Base-by-base conservation (phyloP, 2,797 vertebrate species). In the Otolemur crassicaudatus region DNA sequence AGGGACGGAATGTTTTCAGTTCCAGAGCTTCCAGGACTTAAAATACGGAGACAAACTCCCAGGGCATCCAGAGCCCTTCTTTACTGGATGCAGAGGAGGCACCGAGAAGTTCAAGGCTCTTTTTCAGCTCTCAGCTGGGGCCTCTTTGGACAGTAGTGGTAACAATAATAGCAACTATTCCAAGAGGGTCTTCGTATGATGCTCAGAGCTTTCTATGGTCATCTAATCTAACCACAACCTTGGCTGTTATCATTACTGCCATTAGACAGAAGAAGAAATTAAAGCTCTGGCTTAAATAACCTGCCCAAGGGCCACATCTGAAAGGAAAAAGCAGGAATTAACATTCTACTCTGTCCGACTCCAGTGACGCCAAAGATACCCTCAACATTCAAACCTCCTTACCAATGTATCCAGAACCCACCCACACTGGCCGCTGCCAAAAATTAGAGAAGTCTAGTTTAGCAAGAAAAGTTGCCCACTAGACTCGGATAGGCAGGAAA, bases 1-100 rank as follows among this genome's bases (percentile, higher is more conserved):
- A 56, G 4, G 70, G 70, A 69, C 3, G 0, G 61, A 37, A 61
- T 3, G 7, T 91, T 95, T 95, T 97, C 58, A 81, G 94, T 63
- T 29, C 63, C 31, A 16, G 49, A 83, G 37, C 53, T 83, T 90
- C 95, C 82, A 37, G 27, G 49, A 90, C 85, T 11, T 96, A 83
- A 88, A 84, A 84, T 84, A 72, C 94, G 84, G 46, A 77, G n/a
- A 84, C 9, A 90, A 95, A 97, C 94, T 73, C 53, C n/a, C 3
- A 23, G 14, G 9, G 25, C 65, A 61, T 94, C 77, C 81, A 75
- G 60, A 87, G 77, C 17, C 53, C 70, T 89, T 88, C 56, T 29
- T 91, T 70, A n/a, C 60, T 94, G 56, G 65, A 69, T 23, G n/a
- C 40, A 22, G 60, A 65, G 12, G 34, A 80, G 70, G 11, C 23